These are phyloP conservation scores for Zaprionus lachaisei DNA, from an alignment of 1,140 invertebrate species.

Conservation along the genomic window DNA sequence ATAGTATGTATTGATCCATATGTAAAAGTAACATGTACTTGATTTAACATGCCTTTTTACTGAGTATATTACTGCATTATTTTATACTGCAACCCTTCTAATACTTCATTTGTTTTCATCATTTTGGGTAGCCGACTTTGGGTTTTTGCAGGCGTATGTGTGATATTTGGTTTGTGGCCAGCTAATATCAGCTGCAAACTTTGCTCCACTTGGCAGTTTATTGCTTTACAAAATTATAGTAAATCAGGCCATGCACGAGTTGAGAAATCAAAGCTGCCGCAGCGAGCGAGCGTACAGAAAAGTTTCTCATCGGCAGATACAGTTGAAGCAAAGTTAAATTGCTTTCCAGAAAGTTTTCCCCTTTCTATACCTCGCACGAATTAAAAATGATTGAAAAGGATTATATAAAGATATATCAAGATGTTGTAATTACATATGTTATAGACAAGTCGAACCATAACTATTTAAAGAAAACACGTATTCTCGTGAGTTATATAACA, in stretches of 20 bases:
- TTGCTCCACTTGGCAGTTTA: constrained; percentile 60
- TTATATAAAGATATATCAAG: neutral
- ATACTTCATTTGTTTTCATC: neutral
- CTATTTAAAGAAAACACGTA: too few species aligned
- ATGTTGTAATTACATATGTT: too few species aligned
- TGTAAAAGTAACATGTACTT: neutral
- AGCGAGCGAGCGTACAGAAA: constrained; percentile 38
- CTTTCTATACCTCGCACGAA: neutral
- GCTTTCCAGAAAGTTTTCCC: constrained; percentile 56
- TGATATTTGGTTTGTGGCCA: constrained; percentile 33
- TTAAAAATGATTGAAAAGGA: neutral
- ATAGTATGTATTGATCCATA: neutral
- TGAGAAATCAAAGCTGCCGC: constrained; percentile 67
- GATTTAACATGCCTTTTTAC: neutral
- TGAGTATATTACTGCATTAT: neutral
- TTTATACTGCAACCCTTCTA: neutral
- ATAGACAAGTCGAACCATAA: too few species aligned
- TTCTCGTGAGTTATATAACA: neutral
- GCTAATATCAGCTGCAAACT: constrained; percentile 44
- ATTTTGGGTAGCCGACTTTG: constrained; percentile 51
- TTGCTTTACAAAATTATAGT: constrained; percentile 77
- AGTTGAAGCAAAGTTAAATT: constrained; percentile 63
- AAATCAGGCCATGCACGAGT: constrained; percentile 74
- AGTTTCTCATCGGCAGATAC: constrained; percentile 50
- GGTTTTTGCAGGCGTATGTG: neutral